Conservation (phyloP, 2,888 invertebrate species). For the Lumbricus terrestris region DNA sequence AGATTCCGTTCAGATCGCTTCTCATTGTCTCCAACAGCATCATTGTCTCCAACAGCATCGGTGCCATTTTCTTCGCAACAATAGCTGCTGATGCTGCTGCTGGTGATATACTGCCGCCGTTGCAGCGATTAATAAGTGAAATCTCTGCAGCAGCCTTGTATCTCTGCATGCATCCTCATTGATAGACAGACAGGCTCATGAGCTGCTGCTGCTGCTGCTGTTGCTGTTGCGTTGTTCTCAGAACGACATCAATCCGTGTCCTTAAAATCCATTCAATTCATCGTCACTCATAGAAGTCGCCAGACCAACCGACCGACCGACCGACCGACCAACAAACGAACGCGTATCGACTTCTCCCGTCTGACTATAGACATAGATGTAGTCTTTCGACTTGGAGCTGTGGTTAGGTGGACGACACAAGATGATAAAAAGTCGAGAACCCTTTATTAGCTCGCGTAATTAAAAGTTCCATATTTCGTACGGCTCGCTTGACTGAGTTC, state of each 20-base stretch:
- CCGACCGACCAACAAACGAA: neutral
- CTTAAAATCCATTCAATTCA: neutral
- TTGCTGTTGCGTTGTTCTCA: neutral
- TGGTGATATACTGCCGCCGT: too few relatives aligned
- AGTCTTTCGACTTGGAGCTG: neutral
- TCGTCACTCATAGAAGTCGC: neutral
- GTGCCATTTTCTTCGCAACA: neutral
- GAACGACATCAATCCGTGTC: neutral
- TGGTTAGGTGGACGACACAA: neutral
- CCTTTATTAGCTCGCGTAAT: slow-evolving; percentile 3
- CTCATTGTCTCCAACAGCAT: neutral
- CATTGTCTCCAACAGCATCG: neutral
- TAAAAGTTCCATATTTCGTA: neutral
- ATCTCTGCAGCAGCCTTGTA: slow-evolving; percentile 3
- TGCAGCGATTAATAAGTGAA: neutral
- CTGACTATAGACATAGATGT: too few relatives aligned
- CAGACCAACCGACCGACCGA: neutral
- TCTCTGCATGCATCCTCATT: neutral
- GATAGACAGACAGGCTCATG: too few relatives aligned
- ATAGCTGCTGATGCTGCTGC: neutral
- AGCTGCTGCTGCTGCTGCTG: neutral
- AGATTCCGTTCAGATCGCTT: neutral
- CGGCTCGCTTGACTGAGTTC: neutral
- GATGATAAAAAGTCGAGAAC: neutral
- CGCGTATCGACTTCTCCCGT: neutral